These are phyloP conservation scores for Halocaridina rubra DNA, from an alignment of 2,888 invertebrate species.

Conservation along the genomic window DNA sequence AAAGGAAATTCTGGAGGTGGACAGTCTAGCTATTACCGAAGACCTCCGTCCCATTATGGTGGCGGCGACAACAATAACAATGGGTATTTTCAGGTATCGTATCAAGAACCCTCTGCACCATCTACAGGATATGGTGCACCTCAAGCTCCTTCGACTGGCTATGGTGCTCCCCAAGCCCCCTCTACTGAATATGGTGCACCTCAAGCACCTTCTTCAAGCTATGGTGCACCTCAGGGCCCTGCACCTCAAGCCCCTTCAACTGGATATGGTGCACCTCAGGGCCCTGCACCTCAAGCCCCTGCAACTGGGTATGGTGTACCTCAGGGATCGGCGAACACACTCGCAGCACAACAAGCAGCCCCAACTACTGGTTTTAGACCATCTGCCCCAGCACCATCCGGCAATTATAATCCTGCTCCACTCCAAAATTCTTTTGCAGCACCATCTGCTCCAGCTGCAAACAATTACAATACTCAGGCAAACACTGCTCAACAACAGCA, in stretches of 20 bases:
- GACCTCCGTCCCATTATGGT: slow-evolving; percentile 28
- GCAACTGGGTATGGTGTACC: neutral
- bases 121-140: neutral
- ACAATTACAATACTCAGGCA: neutral
- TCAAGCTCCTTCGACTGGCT: neutral
- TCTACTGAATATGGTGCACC: neutral
- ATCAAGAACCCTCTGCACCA: neutral
- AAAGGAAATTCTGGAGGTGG: neutral
- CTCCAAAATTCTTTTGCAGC: slow-evolving; percentile 15
- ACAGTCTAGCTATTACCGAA: slow-evolving; percentile 27
- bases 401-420: neutral
- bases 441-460: neutral
- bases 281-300: neutral
- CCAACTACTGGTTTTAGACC: neutral
- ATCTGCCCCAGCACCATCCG: neutral
- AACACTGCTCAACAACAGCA: neutral
- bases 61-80: slow-evolving; percentile 22
- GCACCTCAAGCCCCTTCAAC: neutral
- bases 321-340: neutral
- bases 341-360: neutral
- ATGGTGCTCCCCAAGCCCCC: slow-evolving; percentile 9
- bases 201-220: slow-evolving; percentile 17
- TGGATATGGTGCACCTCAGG: slow-evolving; percentile 5
- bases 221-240: slow-evolving; percentile 3
- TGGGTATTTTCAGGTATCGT: slow-evolving; percentile 30